Conservation (phyloP, 37 sponge, comb jelly and placozoan genomes). For the Geodia barretti region DNA sequence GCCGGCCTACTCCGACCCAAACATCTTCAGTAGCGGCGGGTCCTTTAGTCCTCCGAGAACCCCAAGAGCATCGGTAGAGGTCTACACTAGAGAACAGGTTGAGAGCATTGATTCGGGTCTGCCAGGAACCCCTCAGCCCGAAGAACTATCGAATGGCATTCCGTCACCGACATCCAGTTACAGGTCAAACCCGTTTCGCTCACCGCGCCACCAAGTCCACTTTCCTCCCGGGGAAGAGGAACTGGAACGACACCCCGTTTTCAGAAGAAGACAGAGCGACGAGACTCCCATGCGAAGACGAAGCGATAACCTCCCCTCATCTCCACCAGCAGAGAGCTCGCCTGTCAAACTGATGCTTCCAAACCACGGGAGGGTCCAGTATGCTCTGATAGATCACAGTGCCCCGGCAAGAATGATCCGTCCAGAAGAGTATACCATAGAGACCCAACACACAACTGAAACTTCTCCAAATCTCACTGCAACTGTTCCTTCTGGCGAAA, state of each 20-base stretch:
- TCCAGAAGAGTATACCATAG: neutral
- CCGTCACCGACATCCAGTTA: conserved; percentile 31
- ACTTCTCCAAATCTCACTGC: neutral
- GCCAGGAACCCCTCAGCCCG: conserved; percentile 53
- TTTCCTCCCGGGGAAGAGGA: neutral
- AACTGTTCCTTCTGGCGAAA: neutral
- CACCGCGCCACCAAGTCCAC: neutral
- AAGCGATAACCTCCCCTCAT: neutral
- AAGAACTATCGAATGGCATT: conserved; percentile 15
- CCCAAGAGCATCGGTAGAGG: conserved; percentile 4
- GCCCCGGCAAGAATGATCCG: neutral
- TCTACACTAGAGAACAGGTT: conserved; percentile 25
- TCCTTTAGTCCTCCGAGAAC: conserved; percentile 20
- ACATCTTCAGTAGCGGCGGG: conserved; percentile 16
- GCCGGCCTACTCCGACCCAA: conserved; percentile 56
- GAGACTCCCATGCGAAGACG: neutral
- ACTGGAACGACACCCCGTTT: conserved; percentile 12
- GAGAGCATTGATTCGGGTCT: conserved; percentile 61
- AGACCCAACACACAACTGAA: neutral
- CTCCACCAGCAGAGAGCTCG: neutral
- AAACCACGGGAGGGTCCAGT: neutral
- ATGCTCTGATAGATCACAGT: neutral
- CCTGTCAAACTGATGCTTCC: neutral
- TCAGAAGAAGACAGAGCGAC: conserved; percentile 24
- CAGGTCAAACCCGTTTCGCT: neutral